A percentile compares a stretch with the other conserved stretches of the same genome.
Conservation (phyloP, 2,888 invertebrate genomes). For the Rhingia campestris region DNA sequence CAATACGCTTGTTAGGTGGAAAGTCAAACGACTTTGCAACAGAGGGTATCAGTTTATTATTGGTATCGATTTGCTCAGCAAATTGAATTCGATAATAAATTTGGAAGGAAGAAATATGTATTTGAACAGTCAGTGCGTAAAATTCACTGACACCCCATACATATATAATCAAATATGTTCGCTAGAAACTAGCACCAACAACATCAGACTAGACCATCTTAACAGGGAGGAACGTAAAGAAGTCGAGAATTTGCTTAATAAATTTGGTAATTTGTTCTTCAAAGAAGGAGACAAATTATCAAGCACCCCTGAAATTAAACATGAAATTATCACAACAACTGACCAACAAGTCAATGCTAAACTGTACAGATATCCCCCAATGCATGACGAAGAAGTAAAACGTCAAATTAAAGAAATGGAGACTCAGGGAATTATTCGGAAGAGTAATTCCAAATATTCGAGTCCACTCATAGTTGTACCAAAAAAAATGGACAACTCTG, state of each 20-base stretch:
- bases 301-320: constrained; percentile 16
- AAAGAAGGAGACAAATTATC: constrained; percentile 26
- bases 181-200: neutral
- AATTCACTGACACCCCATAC: neutral
- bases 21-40: constrained; percentile 26
- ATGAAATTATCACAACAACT: constrained; percentile 19
- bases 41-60: constrained; percentile 35
- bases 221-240: neutral
- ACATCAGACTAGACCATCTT: constrained; percentile 13
- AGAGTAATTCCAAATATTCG: constrained; percentile 58
- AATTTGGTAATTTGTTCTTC: constrained; percentile 14
- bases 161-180: constrained; percentile 4
- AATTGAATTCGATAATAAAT: constrained; percentile 18
- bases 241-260: neutral
- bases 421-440: constrained; percentile 73
- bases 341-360: constrained; percentile 23
- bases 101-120: neutral
- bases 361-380: neutral
- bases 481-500: constrained; percentile 58
- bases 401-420: constrained; percentile 58
- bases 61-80: neutral
- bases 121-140: neutral
- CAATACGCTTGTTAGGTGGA: constrained; percentile 22
- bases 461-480: constrained; percentile 65
- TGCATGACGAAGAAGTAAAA: constrained; percentile 14